Evolutionary conservation across 2,888 invertebrate genomes (phyloP), one percentile per base, ranked within the genome.

Genomic region (Metacarcinus magister): DNA sequence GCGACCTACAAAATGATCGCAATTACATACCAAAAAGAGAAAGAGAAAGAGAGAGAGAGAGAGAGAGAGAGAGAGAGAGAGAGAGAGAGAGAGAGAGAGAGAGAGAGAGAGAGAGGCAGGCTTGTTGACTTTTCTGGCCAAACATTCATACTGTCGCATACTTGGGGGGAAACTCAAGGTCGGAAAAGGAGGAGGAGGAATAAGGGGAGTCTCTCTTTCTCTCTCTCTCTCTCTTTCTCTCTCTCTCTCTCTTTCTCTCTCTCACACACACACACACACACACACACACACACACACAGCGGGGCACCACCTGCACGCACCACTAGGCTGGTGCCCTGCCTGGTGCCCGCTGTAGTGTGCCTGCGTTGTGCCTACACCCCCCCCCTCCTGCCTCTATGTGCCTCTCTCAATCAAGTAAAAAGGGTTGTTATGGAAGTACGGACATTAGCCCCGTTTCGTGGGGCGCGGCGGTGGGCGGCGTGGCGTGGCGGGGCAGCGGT

Each of bases 111-210:
- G 82, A 82, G 82, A 82, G 82, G 32, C 32, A 82, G 82, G 82
- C 82, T 82, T 93, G 93, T 93, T 93, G 67, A 93, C 75, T 32
- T 44, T 93, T 93, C 93, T 93, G 93, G 93, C 43, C 43, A 75
- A 93, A 44, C 93, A 93, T 48, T 93, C 75, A 93, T 32, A 82
- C 32, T 82, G 82, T 82, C 82, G 82, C 93, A 93, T 93, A 93
- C 43, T 93, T 93, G 75, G n/a, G 43, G 93, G 23, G 93, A 93
- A 93, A 93, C 93, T 75, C 93, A 93, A 93, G 93, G 93, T 93
- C 93, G 75, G 28, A 44, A 16, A n/a, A 67, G 67, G n/a, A n/a
- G 67, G 67, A 67, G 67, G 67, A 67, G 67, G 67, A 67, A 13
- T 54, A 19, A 23, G 67, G n/a, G 19, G n/a, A n/a, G 2, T 28